These are phyloP conservation scores for Lampris incognitus DNA, from an alignment of 2,113 vertebrate genomes.

Conservation along the genomic window DNA sequence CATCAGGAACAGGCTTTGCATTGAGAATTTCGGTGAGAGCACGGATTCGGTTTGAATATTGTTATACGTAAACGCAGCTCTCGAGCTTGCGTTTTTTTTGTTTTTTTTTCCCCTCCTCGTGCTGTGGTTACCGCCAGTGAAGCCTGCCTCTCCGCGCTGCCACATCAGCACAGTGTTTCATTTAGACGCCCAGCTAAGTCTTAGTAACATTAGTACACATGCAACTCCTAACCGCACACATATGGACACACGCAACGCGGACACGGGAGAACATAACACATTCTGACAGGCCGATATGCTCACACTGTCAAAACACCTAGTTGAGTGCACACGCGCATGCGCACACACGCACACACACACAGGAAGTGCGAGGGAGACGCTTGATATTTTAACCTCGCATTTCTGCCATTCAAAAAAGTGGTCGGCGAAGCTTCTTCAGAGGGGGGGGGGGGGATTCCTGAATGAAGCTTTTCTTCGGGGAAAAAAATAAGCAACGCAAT, in stretches of 20 bases:
- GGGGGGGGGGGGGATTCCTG: too few species aligned
- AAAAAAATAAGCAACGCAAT: too few species aligned
- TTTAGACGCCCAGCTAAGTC: constrained; percentile 36
- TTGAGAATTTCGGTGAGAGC: constrained; percentile 29
- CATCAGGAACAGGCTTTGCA: constrained; percentile 37
- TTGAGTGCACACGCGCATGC: background rate
- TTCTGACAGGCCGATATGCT: constrained; percentile 30
- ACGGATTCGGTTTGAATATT: constrained; percentile 43
- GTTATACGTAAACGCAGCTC: constrained; percentile 26
- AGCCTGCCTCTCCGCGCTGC: constrained; percentile 43
- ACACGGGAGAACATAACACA: constrained; percentile 17
- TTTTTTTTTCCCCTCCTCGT: constrained; percentile 12
- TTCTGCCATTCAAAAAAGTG: too few species aligned
- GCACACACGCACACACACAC: background rate
- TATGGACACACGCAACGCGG: constrained; percentile 37
- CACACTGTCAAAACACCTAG: background rate
- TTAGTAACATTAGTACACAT: constrained; percentile 54
- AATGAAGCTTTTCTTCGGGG: too few species aligned
- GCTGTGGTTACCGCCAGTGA: constrained; percentile 58
- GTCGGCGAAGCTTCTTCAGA: too few species aligned
- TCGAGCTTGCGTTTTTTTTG: constrained; percentile 32
- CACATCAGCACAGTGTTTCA: constrained; percentile 55
- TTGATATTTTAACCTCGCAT: too few species aligned
- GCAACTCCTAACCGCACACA: constrained; percentile 49
- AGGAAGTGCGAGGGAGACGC: background rate